Conservation (phyloP, 2,888 invertebrate genomes). For the Tipula vernalis region DNA sequence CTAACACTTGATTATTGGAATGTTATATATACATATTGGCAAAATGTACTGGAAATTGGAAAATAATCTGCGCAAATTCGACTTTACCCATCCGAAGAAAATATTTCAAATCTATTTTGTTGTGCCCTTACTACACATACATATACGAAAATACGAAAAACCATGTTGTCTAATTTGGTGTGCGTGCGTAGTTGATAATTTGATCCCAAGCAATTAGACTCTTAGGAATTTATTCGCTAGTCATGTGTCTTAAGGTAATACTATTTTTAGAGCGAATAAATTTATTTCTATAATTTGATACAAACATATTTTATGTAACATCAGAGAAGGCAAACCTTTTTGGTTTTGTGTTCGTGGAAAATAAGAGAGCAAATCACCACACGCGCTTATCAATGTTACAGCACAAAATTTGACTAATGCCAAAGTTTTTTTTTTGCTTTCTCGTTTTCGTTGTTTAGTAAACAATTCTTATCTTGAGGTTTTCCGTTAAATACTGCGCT, state of each 20-base stretch:
- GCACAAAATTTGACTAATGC: not conserved
- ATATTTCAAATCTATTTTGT: not conserved
- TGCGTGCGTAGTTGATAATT: not conserved
- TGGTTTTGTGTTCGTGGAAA: not conserved
- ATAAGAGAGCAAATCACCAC: not conserved
- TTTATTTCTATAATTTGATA: not conserved
- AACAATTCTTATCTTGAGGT: not conserved
- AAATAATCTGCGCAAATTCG: not conserved
- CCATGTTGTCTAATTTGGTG: not conserved
- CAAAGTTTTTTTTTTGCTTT: not conserved
- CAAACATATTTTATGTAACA: not conserved
- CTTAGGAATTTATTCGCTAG: not conserved
- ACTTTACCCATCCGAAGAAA: not conserved
- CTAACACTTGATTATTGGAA: not conserved
- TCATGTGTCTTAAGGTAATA: not conserved
- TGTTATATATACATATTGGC: not conserved
- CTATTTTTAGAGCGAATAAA: not conserved
- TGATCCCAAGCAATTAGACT: not conserved
- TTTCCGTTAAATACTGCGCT: not conserved
- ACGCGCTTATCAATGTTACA: not conserved
- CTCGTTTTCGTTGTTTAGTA: not conserved
- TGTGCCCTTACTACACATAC: not conserved
- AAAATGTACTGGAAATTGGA: not conserved
- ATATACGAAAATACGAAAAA: too few species aligned
- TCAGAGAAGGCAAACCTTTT: not conserved